Evolutionary conservation across 2,888 invertebrate genomes (phyloP), one percentile per base, ranked within the genome.

Genomic region (Pharmacophagus antenor): DNA sequence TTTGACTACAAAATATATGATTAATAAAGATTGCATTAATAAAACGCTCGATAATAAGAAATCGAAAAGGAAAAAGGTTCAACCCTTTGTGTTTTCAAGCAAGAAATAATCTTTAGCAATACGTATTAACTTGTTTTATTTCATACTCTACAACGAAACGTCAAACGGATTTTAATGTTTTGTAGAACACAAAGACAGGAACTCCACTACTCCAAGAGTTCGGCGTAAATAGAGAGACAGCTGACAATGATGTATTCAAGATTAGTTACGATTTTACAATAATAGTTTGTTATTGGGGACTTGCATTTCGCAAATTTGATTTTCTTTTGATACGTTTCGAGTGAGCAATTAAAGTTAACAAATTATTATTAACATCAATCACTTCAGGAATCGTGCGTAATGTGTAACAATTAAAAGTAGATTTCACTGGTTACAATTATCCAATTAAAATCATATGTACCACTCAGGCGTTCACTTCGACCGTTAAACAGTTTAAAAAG

Each of bases 251-350:
- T 61, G 69, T 69, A 88, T 88, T 85, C 79, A 86, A 65, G 68
- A 89, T 89, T 89, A 78, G 88, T 74, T 71, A 85, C 87, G 86
- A 83, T 79, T 88, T 80, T 75, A 70, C 79, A 70, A 49, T 54
- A 55, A 59, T 55, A 37, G 49, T n/a, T 52, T 80, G 79, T 76
- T 59, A 56, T 18, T 27, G 46, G 58, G 58, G 58, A 63, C 58
- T 51, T 47, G 59, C 55, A 44, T 49, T 59, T 54, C 20, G 59
- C 49, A 27, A 57, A 57, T 51, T 44, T 22, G 31, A 51, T 37
- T 37, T 15, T 37, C 2, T n/a, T 37, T 37, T 15, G 4, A 37
- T 37, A 37, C 5, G 4, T 8, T 37, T 37, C n/a, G 37, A n/a
- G 37, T 37, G 37, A n/a, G 37, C 37, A 6, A 37, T 37, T 37